Conservation (phyloP, 2,113 vertebrate species). For the Brienomyrus brachyistius region DNA sequence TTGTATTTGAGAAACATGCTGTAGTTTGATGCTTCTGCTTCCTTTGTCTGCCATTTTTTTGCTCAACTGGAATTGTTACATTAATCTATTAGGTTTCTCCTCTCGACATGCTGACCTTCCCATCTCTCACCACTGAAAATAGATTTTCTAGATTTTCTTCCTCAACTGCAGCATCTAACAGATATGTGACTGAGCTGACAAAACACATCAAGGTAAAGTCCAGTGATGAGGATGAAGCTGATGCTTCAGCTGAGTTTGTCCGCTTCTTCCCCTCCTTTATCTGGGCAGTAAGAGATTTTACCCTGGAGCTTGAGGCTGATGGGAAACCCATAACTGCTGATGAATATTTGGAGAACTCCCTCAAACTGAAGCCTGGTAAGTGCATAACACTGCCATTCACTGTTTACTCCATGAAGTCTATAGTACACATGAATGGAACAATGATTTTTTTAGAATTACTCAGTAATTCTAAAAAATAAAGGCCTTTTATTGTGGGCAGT, state of each 20-base stretch:
- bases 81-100: too few relatives aligned
- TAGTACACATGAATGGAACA: background rate
- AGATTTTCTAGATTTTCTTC: too few relatives aligned
- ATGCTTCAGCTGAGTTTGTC: constrained; percentile 38
- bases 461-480: too few relatives aligned
- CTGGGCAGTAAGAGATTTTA: constrained; percentile 60
- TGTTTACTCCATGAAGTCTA: background rate
- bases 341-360: constrained; percentile 37
- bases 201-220: constrained; percentile 52
- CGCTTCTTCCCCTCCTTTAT: constrained; percentile 58
- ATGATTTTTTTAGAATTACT: background rate
- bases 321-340: constrained; percentile 30
- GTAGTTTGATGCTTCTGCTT: too few relatives aligned
- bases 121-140: too few relatives aligned
- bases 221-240: background rate
- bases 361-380: constrained; percentile 27
- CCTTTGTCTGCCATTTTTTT: too few relatives aligned
- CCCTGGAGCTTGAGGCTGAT: constrained; percentile 28
- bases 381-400: background rate
- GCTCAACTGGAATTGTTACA: too few relatives aligned
- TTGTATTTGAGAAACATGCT: too few relatives aligned
- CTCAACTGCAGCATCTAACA: too few relatives aligned
- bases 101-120: too few relatives aligned
- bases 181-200: too few relatives aligned
- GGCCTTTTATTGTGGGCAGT: too few relatives aligned